A percentile compares a stretch with the other conserved stretches of the same genome.
phyloP scores from a whole-genome alignment of 1,140 invertebrate species.

The Anastatus disparis region DNA sequence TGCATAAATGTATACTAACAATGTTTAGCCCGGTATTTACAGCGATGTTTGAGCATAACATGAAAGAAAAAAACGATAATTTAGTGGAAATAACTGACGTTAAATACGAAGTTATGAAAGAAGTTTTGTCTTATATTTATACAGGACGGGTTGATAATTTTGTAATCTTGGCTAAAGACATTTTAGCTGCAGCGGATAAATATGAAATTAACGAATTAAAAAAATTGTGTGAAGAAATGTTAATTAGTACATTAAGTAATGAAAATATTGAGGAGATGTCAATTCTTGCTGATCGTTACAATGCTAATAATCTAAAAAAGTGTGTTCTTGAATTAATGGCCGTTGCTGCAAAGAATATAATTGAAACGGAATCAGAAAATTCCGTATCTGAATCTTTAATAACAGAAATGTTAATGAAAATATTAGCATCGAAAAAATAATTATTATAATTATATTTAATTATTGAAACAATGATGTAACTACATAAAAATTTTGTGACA shows the following conservation, averaged over 20 bases:
- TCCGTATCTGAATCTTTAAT: too few species aligned
- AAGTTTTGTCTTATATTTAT: conserved; percentile 13
- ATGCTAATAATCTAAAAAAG: too few species aligned
- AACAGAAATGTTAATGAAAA: too few species aligned
- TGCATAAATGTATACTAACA: background rate
- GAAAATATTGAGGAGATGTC: background rate
- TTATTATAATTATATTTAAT: too few species aligned
- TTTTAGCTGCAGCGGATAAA: background rate
- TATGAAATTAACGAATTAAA: background rate
- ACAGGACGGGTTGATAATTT: background rate
- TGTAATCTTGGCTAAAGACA: background rate
- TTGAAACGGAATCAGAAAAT: too few species aligned
- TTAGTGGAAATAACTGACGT: background rate
- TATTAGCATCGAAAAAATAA: too few species aligned
- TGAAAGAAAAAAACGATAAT: conserved; percentile 1
- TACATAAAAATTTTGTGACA: too few species aligned
- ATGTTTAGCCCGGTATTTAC: conserved; percentile 2
- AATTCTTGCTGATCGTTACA: too few species aligned
- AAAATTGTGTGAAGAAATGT: background rate
- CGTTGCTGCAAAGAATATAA: too few species aligned
- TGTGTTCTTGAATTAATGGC: too few species aligned
- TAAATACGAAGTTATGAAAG: background rate
- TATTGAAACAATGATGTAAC: too few species aligned
- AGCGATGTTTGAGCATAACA: conserved; percentile 26
- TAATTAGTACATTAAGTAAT: background rate